phyloP scores from a whole-genome alignment of 2,113 vertebrate genomes.

The Cygnus atratus region DNA sequence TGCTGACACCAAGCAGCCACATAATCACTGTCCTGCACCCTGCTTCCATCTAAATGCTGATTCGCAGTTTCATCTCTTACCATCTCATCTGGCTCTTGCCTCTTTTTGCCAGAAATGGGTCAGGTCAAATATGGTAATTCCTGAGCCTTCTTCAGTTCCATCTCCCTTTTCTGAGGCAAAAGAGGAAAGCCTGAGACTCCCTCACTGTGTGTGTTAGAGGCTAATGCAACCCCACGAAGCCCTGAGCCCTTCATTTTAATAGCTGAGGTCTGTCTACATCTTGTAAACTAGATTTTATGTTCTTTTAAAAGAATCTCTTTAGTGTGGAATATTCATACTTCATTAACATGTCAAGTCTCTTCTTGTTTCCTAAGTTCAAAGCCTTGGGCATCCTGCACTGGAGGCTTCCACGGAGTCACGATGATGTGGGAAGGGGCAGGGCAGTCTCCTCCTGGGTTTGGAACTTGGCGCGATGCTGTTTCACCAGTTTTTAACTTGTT shows the following conservation, averaged over 20 bases:
- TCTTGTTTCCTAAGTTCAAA: background rate
- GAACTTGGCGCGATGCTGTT: background rate
- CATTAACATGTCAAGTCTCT: background rate
- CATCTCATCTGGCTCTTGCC: background rate
- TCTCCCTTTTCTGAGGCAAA: background rate
- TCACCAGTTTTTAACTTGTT: background rate
- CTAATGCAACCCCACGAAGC: background rate
- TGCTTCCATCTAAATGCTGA: background rate
- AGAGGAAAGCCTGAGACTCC: background rate
- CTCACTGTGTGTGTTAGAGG: background rate
- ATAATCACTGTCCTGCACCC: background rate
- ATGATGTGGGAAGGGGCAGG: background rate
- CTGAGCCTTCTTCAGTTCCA: background rate
- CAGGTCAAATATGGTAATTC: background rate
- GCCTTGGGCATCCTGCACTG: background rate
- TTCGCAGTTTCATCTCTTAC: background rate
- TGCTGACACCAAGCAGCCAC: background rate
- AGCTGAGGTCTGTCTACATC: background rate
- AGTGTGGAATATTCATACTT: background rate
- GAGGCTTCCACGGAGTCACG: background rate
- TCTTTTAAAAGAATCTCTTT: background rate
- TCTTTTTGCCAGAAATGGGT: background rate
- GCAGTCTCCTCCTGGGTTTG: background rate
- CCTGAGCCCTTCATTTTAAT: background rate
- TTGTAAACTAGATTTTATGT: background rate